phyloP scores from a whole-genome alignment of 2,888 invertebrate species.

The Agrenia bidenticulata region DNA sequence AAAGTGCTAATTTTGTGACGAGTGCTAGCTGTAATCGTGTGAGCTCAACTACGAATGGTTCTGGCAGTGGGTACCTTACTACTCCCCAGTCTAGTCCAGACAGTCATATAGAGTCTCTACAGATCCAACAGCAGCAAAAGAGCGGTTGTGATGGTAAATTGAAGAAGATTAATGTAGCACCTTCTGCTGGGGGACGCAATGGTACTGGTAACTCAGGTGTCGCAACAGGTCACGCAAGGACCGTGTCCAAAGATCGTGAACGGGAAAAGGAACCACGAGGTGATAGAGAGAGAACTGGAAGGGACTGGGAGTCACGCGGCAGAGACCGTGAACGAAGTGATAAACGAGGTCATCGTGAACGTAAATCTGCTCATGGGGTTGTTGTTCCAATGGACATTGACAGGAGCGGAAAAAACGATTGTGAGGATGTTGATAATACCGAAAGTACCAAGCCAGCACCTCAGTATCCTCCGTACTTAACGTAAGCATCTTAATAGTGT shows the following conservation, averaged over 20 bases:
- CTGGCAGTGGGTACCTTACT: slow-evolving; percentile 20
- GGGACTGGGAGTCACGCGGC: slow-evolving; percentile 18
- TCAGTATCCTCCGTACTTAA: slow-evolving; percentile 62
- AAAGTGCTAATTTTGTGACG: slow-evolving; percentile 9
- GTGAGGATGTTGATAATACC: slow-evolving; percentile 20
- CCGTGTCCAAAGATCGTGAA: background rate
- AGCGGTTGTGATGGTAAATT: slow-evolving; percentile 53
- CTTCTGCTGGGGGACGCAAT: slow-evolving; percentile 46
- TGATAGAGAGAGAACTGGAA: slow-evolving; percentile 28
- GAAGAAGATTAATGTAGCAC: slow-evolving; percentile 52
- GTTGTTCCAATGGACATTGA: slow-evolving; percentile 27
- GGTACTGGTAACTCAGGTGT: slow-evolving; percentile 30
- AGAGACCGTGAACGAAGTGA: slow-evolving; percentile 31
- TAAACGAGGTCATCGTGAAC: slow-evolving; percentile 24
- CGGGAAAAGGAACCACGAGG: slow-evolving; percentile 7
- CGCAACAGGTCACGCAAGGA: slow-evolving; percentile 5
- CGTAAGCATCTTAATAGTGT: slow-evolving; percentile 57
- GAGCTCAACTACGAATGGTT: slow-evolving; percentile 43
- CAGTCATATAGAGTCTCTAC: slow-evolving; percentile 46
- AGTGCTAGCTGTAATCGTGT: slow-evolving; percentile 42
- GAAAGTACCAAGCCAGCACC: slow-evolving; percentile 29
- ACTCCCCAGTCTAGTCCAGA: slow-evolving; percentile 55
- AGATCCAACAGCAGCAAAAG: slow-evolving; percentile 55
- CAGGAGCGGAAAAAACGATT: slow-evolving; percentile 33
- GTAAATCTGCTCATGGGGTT: slow-evolving; percentile 22